phyloP scores from a whole-genome alignment of 2,888 invertebrate species.

The Barypeithes pellucidus region DNA sequence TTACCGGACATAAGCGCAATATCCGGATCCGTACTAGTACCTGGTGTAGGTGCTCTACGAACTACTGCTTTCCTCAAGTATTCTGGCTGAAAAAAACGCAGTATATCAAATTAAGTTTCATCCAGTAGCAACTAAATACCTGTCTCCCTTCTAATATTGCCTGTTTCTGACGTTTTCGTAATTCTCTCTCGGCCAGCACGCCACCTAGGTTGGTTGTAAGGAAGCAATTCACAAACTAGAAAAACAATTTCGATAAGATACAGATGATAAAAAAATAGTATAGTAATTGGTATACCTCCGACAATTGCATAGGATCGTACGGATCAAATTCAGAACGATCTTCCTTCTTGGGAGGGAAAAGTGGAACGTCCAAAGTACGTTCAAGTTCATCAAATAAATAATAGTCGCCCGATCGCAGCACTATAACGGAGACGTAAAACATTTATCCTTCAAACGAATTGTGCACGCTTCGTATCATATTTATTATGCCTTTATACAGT shows the following conservation, averaged over 20 bases:
- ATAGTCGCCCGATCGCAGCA: conserved; percentile 45
- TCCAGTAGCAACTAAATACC: background rate
- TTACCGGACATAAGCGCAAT: background rate
- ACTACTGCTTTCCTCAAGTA: conserved; percentile 9
- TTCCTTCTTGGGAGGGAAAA: conserved; percentile 34
- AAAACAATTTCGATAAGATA: background rate
- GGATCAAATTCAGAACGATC: conserved; percentile 39
- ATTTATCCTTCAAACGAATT: background rate
- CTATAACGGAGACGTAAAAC: conserved; percentile 26
- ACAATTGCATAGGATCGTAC: conserved; percentile 39
- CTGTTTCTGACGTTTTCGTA: conserved; percentile 32
- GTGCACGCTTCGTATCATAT: too few species aligned
- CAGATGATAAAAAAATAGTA: background rate
- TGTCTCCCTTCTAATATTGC: conserved; percentile 24
- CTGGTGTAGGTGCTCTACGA: background rate
- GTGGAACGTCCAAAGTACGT: conserved; percentile 30
- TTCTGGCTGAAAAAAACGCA: conserved; percentile 13
- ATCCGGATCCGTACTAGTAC: conserved; percentile 25
- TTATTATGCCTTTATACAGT: too few species aligned
- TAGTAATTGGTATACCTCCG: conserved; percentile 24
- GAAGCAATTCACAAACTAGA: conserved; percentile 20
- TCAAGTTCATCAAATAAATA: conserved; percentile 45
- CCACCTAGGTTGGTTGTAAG: conserved; percentile 3
- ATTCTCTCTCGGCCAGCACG: conserved; percentile 27
- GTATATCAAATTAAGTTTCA: too few species aligned